These are phyloP conservation scores for Gymnosoma rotundatum DNA, from an alignment of 2,888 invertebrate species.

Conservation along the genomic window DNA sequence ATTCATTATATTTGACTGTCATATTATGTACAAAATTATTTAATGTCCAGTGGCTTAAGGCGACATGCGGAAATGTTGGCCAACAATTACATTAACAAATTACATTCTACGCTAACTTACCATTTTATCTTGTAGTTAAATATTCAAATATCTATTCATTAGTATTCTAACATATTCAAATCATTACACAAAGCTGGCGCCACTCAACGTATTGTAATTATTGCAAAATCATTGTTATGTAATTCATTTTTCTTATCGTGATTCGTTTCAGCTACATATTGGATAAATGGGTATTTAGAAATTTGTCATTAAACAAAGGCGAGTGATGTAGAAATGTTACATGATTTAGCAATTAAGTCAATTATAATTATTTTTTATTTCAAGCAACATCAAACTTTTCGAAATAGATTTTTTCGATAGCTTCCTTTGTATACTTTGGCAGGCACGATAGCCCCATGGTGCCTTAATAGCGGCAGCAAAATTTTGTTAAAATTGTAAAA, in stretches of 20 bases:
- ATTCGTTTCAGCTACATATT: constrained; percentile 33
- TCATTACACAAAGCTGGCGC: constrained; percentile 57
- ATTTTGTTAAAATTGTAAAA: constrained; percentile 1
- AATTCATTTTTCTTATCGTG: constrained; percentile 55
- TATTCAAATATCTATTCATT: constrained; percentile 13
- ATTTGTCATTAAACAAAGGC: constrained; percentile 12
- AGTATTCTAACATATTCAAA: constrained; percentile 51
- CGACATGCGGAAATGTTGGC: background rate
- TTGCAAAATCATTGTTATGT: constrained; percentile 37
- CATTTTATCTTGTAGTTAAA: background rate
- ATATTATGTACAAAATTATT: no score
- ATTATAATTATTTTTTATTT: constrained; percentile 48
- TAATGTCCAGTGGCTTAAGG: background rate
- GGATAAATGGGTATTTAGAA: constrained; percentile 10
- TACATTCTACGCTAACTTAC: constrained; percentile 7
- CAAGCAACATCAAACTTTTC: background rate
- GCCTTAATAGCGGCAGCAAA: constrained; percentile 39
- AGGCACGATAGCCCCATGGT: constrained; percentile 37
- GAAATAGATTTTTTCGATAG: background rate
- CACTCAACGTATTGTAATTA: constrained; percentile 41
- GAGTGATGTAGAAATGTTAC: constrained; percentile 41
- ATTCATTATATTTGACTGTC: no score
- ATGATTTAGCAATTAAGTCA: constrained; percentile 66
- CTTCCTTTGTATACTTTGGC: constrained; percentile 6
- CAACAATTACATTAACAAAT: constrained; percentile 30